Evolutionary conservation across 2,797 vertebrate genomes (phyloP), one percentile per base, ranked within the genome.

Genomic region (Pogonophryne albipinna): DNA sequence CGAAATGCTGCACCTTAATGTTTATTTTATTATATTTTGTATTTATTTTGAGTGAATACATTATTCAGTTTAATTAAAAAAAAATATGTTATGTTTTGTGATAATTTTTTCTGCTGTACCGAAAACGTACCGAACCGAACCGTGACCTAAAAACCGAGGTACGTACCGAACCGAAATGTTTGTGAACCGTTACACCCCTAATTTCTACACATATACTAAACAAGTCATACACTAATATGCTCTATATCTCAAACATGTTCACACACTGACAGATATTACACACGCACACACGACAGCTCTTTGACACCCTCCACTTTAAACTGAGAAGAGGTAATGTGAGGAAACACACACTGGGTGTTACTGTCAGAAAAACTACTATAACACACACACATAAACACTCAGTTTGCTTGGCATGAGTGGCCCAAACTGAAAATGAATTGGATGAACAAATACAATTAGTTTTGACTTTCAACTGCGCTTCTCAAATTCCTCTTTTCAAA

Each of bases 281-380:
- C n/a, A 7, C 2, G 2, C 44, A 23, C 46, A 60, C 7, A 58
- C 47, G 14, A 20, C 34, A 61, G 63, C 71, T 72, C 45, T 79
- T n/a, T n/a, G n/a, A n/a, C n/a, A n/a, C n/a, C n/a, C n/a, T n/a
- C n/a, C n/a, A n/a, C 13, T 34, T 58, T 76, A 60, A 71, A 74
- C 53, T 72, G 69, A 86, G 65, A 86, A 89, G 81, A 52, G 45
- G 70, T 56, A 19, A 63, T 9, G 53, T 66, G 71, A 80, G 60
- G 70, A 80, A 85, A 76, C 58, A 53, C 27, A n/a, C 27, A n/a
- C 45, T 56, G 59, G 59, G 71, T 65, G 73, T 79, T 66, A 58
- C 76, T 62, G 38, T 20, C 17, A 67, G 23, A 75, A 46, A 78
- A 72, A 46, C 19, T 7, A 52, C 41, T 63, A 45, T 7, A 53